Evolutionary conservation across 2,797 vertebrate species (phyloP).

Genomic region (Microctenopoma stevenorrisi): DNA sequence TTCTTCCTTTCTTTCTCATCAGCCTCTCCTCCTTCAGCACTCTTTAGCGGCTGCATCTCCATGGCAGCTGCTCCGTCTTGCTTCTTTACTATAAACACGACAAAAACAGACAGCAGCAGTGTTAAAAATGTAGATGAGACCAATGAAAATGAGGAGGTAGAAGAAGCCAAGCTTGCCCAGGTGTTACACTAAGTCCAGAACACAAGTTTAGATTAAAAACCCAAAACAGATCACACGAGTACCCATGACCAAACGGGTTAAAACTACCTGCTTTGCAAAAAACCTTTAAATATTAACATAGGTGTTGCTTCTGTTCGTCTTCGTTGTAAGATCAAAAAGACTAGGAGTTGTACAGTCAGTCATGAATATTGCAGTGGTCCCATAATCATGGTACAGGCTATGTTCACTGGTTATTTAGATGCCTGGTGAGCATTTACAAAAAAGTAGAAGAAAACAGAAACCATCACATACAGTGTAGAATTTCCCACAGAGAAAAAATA

Average conservation of each 20-base stretch:
- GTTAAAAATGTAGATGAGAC: constrained; percentile 43
- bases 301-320: not conserved
- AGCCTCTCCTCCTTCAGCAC: constrained; percentile 92
- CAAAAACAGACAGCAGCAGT: constrained; percentile 37
- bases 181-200: constrained; percentile 12
- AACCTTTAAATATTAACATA: not conserved
- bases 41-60: constrained; percentile 99
- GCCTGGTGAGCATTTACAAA: constrained; percentile 5
- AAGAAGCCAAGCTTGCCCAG: constrained; percentile 20
- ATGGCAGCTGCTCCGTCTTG: constrained; percentile 98
- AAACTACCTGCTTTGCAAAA: constrained; percentile 14
- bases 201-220: constrained; percentile 23
- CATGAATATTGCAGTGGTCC: constrained; percentile 19
- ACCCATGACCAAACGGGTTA: constrained; percentile 2
- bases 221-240: constrained; percentile 14
- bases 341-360: not conserved
- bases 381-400: not conserved
- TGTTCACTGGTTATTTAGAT: constrained; percentile 6
- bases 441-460: not conserved
- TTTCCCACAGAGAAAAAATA: constrained; percentile 1
- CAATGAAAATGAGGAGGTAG: constrained; percentile 8
- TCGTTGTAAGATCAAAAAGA: not conserved
- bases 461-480: not conserved
- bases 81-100: constrained; percentile 91
- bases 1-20: constrained; percentile 97